Base-by-base conservation (phyloP, 2,113 vertebrate species). In the Lichenostomus cassidix region DNA sequence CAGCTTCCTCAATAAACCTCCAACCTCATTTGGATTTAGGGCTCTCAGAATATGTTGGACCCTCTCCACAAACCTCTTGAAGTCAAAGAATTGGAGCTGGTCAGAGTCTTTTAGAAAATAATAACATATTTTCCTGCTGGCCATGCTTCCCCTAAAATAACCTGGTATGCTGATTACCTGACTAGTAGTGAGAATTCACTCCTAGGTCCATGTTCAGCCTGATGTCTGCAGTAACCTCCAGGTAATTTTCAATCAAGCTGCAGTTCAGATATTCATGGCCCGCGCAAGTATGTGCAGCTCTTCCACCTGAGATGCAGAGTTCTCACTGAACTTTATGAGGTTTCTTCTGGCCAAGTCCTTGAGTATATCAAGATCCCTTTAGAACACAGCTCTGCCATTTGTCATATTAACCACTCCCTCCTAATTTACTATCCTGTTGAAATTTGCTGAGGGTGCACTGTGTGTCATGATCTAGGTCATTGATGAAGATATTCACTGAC, bases 391-490 rank as follows among this genome's bases (percentile, higher is more conserved):
- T 85, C 70, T 95, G 65, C 41, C 41, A 82, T 73, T 91, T 77
- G 22, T 78, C 69, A 79, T 15, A 9, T 91, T 75, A 96, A 82
- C 84, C 87, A 94, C 96, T 87, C 95, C 95, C 42, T 73, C 35
- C 59, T 68, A 75, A 76, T 79, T 82, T 82, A 79, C 27, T 35
- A 67, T 39, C 35, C 41, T 64, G 47, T 62, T 73, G 15, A 75
- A 59, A 92, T 82, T 63, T 93, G 95, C 96, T 94, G 84, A 95
- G 41, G 67, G 20, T 82, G 87, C 84, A 76, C 44, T 55, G 55
- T 84, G 60, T 89, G 87, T 87, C 93, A 91, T 68, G 70, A 93
- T 87, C 74, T 93, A 91, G 90, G 90, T 93, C 81, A 87, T 7
- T 87, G 87, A 94, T 93, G 90, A 89, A 96, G 81, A 56, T 33